A percentile compares a stretch with the other conserved stretches of the same genome.
Conservation (phyloP, 1,140 invertebrate genomes). For the Gyrodactylus salaris region DNA sequence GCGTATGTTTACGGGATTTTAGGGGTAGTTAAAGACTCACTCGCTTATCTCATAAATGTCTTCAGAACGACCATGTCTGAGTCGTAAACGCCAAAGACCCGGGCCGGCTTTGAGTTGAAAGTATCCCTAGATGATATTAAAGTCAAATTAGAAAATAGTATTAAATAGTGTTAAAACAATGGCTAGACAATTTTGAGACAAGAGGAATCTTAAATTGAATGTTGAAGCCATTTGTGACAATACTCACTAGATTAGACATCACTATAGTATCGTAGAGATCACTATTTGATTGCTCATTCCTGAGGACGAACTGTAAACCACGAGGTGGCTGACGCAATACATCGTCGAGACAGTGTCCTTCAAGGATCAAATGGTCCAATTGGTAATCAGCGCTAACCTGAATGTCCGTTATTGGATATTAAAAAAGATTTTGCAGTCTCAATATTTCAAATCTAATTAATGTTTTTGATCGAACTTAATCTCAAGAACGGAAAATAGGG, state of each 20-base stretch:
- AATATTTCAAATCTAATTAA: too few species aligned
- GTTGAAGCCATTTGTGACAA: too few species aligned
- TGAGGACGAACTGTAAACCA: slow-evolving; percentile 75
- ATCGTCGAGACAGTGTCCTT: slow-evolving; percentile 71
- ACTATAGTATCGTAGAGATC: slow-evolving; percentile 76
- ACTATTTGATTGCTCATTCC: slow-evolving; percentile 34
- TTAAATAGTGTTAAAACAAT: neutral
- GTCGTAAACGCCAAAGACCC: slow-evolving; percentile 41
- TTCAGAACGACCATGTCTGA: slow-evolving; percentile 47
- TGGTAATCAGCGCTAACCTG: slow-evolving; percentile 41
- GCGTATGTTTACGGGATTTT: too few species aligned
- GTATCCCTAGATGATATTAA: slow-evolving; percentile 15
- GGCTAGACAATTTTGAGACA: too few species aligned
- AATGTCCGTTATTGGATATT: too few species aligned
- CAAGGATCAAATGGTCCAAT: slow-evolving; percentile 52
- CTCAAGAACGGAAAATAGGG: too few species aligned
- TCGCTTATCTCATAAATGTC: slow-evolving; percentile 45
- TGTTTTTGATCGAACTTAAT: too few species aligned
- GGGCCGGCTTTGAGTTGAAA: slow-evolving; percentile 77
- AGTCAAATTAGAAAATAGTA: neutral
- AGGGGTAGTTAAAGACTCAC: slow-evolving; percentile 12
- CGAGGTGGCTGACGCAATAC: slow-evolving; percentile 57
- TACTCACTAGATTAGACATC: slow-evolving; percentile 64
- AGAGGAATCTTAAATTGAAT: too few species aligned
- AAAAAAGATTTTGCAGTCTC: too few species aligned